Percentiles rank a stretch among this genome's conserved stretches.
phyloP scores from a whole-genome alignment of 2,113 vertebrate genomes.

The Psilopogon haemacephalus region DNA sequence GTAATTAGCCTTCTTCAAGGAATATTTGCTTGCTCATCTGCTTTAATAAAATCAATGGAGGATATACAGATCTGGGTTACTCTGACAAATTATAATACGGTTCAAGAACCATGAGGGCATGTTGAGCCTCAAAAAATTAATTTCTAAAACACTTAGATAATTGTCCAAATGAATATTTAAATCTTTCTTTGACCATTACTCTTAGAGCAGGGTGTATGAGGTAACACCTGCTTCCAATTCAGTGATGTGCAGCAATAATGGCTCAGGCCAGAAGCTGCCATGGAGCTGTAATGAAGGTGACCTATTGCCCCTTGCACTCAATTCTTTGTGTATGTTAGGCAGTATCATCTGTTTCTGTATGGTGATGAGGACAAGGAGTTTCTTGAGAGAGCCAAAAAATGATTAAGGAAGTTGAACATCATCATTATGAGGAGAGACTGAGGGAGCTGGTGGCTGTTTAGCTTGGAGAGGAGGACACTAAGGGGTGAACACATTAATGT shows the following conservation, averaged over 20 bases:
- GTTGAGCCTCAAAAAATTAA: background rate
- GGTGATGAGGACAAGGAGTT: background rate
- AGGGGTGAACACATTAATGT: no score
- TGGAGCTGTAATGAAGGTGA: background rate
- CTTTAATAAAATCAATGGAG: conserved; percentile 12
- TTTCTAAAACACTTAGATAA: background rate
- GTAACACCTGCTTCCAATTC: background rate
- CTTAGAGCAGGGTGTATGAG: background rate
- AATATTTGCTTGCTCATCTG: conserved; percentile 30
- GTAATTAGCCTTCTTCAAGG: conserved; percentile 6
- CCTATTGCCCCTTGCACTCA: background rate
- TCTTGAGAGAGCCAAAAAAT: no score
- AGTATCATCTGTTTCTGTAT: background rate
- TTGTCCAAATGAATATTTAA: background rate
- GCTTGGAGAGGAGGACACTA: no score
- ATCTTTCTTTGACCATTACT: background rate
- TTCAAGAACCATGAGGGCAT: background rate
- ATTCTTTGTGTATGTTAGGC: background rate
- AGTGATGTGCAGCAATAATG: background rate
- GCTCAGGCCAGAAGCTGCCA: background rate
- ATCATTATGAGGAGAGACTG: no score
- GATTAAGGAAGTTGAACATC: no score
- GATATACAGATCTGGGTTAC: background rate
- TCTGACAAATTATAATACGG: background rate
- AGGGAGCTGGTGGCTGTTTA: no score